A percentile compares a stretch with the other conserved stretches of the same genome.
Conservation (phyloP, 2,113 vertebrate species). For the Poecile atricapillus region DNA sequence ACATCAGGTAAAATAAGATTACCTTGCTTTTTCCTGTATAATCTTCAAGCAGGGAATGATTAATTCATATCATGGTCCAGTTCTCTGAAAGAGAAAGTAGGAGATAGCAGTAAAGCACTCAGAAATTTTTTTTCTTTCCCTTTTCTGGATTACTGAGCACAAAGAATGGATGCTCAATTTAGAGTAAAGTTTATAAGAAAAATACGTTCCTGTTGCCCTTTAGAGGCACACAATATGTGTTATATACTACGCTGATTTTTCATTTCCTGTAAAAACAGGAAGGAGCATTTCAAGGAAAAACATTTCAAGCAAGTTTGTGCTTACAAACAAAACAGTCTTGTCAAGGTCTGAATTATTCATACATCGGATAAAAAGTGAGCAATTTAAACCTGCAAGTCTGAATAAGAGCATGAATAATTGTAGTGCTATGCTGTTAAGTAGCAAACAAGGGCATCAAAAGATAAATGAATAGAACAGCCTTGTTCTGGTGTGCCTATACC, state of each 20-base stretch:
- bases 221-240: background rate
- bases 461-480: background rate
- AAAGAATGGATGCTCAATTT: background rate
- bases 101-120: background rate
- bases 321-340: background rate
- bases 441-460: background rate
- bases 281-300: background rate
- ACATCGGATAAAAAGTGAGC: background rate
- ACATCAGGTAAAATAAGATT: background rate
- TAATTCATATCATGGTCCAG: background rate
- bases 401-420: background rate
- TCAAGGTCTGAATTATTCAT: background rate
- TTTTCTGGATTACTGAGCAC: background rate
- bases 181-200: background rate
- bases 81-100: background rate
- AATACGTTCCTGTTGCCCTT: accelerated
- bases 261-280: background rate
- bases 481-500: background rate
- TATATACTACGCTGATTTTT: background rate
- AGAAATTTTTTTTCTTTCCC: background rate
- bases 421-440: background rate
- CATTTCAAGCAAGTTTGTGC: no score
- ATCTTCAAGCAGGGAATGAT: background rate
- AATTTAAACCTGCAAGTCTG: background rate
- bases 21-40: background rate